Evolutionary conservation across 2,888 invertebrate species (phyloP), one percentile per base, ranked within the genome.

Genomic region (Dyspetes luteomarginatus): DNA sequence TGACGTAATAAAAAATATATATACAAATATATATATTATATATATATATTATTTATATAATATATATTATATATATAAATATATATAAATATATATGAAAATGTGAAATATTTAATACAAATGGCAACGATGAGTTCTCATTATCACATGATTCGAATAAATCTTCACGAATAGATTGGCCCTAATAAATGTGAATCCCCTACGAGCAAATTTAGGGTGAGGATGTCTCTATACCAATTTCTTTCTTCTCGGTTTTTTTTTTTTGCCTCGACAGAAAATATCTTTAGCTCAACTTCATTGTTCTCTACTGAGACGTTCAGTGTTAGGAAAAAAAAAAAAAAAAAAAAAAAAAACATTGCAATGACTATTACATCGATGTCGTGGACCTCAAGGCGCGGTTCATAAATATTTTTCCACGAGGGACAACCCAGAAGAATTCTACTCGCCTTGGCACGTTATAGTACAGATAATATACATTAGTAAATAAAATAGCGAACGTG

Each of bases 401-500:
- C 56, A 74, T 74, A 74, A 79, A 79, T 74, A 74, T 79, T 78
- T 58, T 56, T 77, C 56, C 19, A 22, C 26, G 48, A 55, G 45
- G 30, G 36, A 64, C 30, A 30, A 50, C 36, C 5, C 7, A 36
- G 36, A 12, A 12, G 12, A 36, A 9, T 30, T 36, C 12, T 36
- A 9, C 36, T 12, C 5, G 36, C 12, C 5, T 12, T 36, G 36
- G 7, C 1, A 36, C 12, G 12, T 36, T 12, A 36, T 36, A 9
- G 5, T 36, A 36, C 12, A 2, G 5, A 12, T 5, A 1, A 5
- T 12, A 12, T 36, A 12, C 36, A 36, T 36, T 36, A 36, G 36
- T 12, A 36, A 36, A 17, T 58, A 30, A 5, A 58, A 28, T 17
- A 58, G n/a, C n/a, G n/a, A n/a, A n/a, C n/a, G n/a, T n/a, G n/a